phyloP scores from a whole-genome alignment of 1,140 invertebrate species.

The Apis dorsata region DNA sequence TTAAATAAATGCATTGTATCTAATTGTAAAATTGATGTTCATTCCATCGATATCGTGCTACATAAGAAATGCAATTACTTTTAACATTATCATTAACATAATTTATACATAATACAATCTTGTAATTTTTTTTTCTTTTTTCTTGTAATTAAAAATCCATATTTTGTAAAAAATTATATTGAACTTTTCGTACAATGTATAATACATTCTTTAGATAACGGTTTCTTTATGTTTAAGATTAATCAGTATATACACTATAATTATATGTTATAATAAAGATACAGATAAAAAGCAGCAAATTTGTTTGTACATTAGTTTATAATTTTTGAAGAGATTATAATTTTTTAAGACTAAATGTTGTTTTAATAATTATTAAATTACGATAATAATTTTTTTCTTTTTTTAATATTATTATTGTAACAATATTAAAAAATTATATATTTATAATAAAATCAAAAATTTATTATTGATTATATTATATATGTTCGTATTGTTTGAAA shows the following conservation, averaged over 20 bases:
- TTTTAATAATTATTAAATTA: neutral
- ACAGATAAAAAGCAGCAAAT: conserved; percentile 2
- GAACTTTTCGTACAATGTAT: conserved; percentile 32
- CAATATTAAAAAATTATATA: neutral
- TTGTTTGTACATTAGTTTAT: neutral
- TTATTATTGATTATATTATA: neutral
- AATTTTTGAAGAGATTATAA: neutral
- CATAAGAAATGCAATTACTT: conserved; percentile 24
- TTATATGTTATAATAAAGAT: conserved; percentile 1
- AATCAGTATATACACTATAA: conserved; percentile 37
- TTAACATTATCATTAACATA: neutral
- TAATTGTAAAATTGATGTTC: conserved; percentile 9
- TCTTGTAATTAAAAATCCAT: conserved; percentile 20
- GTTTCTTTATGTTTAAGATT: conserved; percentile 17
- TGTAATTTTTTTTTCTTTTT: neutral
- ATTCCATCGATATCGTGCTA: neutral
- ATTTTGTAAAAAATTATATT: conserved; percentile 44
- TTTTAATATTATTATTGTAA: too few species aligned
- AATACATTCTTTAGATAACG: conserved; percentile 48
- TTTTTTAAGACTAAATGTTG: neutral
- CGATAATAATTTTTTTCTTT: too few species aligned
- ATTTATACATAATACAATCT: conserved; percentile 25
- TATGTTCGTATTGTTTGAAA: neutral
- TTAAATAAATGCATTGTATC: conserved; percentile 21
- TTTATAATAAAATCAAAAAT: neutral